Evolutionary conservation across 2,888 invertebrate species (phyloP).

Genomic region (Meliscaeva auricollis): DNA sequence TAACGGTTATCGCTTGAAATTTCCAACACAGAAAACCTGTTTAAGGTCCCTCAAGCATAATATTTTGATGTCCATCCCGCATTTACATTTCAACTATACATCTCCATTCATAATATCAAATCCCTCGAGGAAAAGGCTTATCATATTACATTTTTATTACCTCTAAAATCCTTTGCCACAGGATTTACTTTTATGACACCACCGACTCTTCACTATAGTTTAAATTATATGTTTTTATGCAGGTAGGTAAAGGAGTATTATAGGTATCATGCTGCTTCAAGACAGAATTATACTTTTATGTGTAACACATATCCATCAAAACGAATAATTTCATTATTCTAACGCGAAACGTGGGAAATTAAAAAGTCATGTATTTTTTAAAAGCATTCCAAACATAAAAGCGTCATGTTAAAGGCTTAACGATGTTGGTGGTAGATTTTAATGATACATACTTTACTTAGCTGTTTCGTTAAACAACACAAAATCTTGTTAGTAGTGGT

Average conservation of each 20-base stretch:
- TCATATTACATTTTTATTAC: slow-evolving; percentile 22
- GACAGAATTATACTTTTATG: slow-evolving; percentile 22
- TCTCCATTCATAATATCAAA: slow-evolving; percentile 1
- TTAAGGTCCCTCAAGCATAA: background rate
- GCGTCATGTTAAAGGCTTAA: slow-evolving; percentile 1
- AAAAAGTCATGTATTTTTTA: slow-evolving; percentile 61
- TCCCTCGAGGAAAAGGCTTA: background rate
- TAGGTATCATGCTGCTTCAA: too few relatives aligned
- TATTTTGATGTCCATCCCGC: background rate
- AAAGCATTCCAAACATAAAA: slow-evolving; percentile 32
- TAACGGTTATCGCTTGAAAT: background rate
- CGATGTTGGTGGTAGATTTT: background rate
- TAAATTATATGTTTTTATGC: background rate
- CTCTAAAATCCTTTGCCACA: slow-evolving; percentile 14
- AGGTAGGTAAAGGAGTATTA: too few relatives aligned
- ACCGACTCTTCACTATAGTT: background rate
- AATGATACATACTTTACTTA: background rate
- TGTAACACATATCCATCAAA: slow-evolving; percentile 2
- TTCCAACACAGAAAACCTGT: background rate
- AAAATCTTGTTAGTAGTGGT: slow-evolving; percentile 20
- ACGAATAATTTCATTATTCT: slow-evolving; percentile 26
- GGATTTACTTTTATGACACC: slow-evolving; percentile 13
- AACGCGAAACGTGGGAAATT: slow-evolving; percentile 65
- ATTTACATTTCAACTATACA: background rate
- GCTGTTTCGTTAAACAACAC: slow-evolving; percentile 4